phyloP scores from a whole-genome alignment of 2,888 invertebrate genomes.

The Limnephilus lunatus region DNA sequence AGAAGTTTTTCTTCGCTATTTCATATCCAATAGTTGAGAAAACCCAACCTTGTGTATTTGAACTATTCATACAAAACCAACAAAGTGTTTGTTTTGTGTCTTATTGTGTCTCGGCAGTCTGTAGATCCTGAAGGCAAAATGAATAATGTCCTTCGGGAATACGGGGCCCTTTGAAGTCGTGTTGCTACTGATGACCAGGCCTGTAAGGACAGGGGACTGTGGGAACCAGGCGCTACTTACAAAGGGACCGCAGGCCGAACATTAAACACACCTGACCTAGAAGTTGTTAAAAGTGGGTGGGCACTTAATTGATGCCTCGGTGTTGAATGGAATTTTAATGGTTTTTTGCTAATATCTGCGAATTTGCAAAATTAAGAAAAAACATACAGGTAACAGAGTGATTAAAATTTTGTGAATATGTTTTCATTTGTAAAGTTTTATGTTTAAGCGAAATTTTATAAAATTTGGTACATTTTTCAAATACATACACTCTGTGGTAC shows the following conservation, averaged over 20 bases:
- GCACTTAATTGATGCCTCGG: background rate
- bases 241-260: background rate
- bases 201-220: background rate
- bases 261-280: slow-evolving; percentile 15
- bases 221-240: slow-evolving; percentile 11
- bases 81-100: slow-evolving; percentile 26
- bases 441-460: no score
- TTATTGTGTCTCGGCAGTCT: slow-evolving; percentile 13
- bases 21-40: background rate
- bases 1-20: no score
- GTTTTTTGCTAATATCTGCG: background rate
- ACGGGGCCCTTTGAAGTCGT: background rate
- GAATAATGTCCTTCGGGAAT: slow-evolving; percentile 24
- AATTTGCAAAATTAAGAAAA: background rate
- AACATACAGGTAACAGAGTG: background rate
- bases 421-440: background rate
- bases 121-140: background rate
- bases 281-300: slow-evolving; percentile 4
- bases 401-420: background rate
- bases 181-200: background rate
- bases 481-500: no score
- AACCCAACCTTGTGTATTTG: background rate
- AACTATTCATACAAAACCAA: background rate
- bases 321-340: background rate
- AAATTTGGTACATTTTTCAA: no score